phyloP scores from a whole-genome alignment of 2,888 invertebrate species.

The Parapristionchus giblindavisi region DNA sequence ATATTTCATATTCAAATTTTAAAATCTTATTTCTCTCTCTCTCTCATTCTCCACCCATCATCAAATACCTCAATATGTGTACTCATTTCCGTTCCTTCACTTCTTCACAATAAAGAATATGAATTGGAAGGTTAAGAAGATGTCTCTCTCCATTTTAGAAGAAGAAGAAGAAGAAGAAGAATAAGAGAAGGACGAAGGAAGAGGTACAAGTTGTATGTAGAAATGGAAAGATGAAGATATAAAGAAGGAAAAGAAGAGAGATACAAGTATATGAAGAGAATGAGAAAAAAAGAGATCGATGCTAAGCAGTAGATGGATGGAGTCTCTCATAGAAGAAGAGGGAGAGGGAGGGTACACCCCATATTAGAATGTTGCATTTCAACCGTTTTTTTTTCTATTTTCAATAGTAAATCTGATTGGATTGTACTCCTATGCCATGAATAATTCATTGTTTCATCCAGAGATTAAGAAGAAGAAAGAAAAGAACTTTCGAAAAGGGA shows the following conservation, averaged over 20 bases:
- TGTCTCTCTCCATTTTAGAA: slow-evolving; percentile 3
- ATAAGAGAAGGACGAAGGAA: not conserved
- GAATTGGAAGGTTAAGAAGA: not conserved
- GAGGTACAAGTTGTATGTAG: not conserved
- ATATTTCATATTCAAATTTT: too few relatives aligned
- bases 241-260: slow-evolving; percentile 4
- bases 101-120: too few relatives aligned
- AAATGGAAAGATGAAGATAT: not conserved
- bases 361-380: too few relatives aligned
- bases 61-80: too few relatives aligned
- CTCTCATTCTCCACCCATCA: too few relatives aligned
- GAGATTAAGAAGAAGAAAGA: too few relatives aligned
- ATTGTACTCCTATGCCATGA: too few relatives aligned
- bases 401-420: too few relatives aligned
- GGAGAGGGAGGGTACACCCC: not conserved
- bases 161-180: not conserved
- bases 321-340: not conserved
- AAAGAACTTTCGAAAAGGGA: not conserved
- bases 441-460: too few relatives aligned
- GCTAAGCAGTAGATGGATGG: not conserved
- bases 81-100: too few relatives aligned
- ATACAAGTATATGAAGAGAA: not conserved
- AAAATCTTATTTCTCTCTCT: too few relatives aligned
- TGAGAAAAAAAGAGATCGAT: slow-evolving; percentile 12
- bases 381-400: too few relatives aligned